Evolutionary conservation across 2,888 invertebrate species (phyloP), one percentile per base, ranked within the genome.

Genomic region (Idaea aversata): DNA sequence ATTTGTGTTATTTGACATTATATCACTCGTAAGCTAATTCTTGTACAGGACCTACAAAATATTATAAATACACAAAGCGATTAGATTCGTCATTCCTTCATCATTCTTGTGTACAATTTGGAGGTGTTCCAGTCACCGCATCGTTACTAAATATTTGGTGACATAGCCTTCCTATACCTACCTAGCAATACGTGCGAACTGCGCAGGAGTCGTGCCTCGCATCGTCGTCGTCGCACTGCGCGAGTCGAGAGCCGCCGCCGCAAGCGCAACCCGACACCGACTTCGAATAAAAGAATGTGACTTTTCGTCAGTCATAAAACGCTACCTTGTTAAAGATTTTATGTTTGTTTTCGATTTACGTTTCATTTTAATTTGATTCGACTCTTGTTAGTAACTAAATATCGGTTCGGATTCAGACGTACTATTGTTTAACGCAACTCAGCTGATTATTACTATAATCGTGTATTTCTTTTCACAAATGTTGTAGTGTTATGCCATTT

Each of bases 301-400:
- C 66, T 63, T 69, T 69, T 69, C 64, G 59, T 59, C 62, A 63
- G 65, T 79, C 80, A 77, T 84, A 79, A 83, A 82, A 73, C 72
- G 69, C 67, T 70, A 69, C 74, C 82, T 82, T 79, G 81, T 82
- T 83, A 80, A 77, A 77, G 72, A 70, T 71, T 70, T 74, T 72
- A 72, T 73, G 69, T 66, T 60, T 61, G 35, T 57, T 61, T 15
- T 63, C 63, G 65, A 68, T 65, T 64, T 67, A 67, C 71, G 67
- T 74, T 71, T 69, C 71, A 69, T 64, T 66, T 61, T 36, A 60
- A 66, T 69, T 69, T 61, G 59, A 61, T 47, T 35, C 62, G 64
- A 34, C 61, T 65, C 61, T 69, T 60, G 64, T 67, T 63, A 65
- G 59, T 59, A 59, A 59, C 59, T 59, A 34, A 59, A 59, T 59